Base-by-base conservation (phyloP, 2,113 vertebrate species). In the Holacanthus passer region DNA sequence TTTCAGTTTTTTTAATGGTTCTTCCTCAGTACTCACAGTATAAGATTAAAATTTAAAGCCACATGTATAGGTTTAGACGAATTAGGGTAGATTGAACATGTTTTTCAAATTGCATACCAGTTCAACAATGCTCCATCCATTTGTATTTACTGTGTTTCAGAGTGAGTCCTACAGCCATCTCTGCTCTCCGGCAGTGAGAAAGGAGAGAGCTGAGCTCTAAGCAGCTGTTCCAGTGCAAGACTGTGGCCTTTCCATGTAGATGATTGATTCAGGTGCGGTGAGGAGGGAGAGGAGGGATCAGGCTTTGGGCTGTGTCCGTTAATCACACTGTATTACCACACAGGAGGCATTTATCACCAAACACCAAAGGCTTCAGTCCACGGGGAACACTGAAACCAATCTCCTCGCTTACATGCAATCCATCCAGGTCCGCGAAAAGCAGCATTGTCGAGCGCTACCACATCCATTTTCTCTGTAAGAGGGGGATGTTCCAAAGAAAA, bases 341-440 rank as follows among this genome's bases (percentile, higher is more conserved):
- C 93, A 92, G 92, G 85, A 87, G 91, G 89, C 91, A 95, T 94
- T 94, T 92, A 93, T 95, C 94, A 95, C 90, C 91, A 88, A 91
- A 92, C 90, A 93, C 93, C 91, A 93, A 94, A 94, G 92, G 91
- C 91, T 90, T 87, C 74, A 76, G 92, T 91, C 92, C 84, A 84
- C 48, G 67, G 89, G 90, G 90, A 93, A 91, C 89, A 89, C 87
- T 92, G 91, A 91, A 94, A 93, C 88, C 88, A 92, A 90, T 92
- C 90, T 91, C 85, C 58, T 72, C 52, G 87, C 91, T 93, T 92
- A 89, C 92, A 88, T 86, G 83, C 87, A 89, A 95, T 93, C 91
- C 88, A 94, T 95, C 91, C 86, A 84, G 84, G 74, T 74, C 90
- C 66, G 79, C 67, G 47, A 84, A 92, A 93, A 89, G 79, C 86